Evolutionary conservation across 1,140 invertebrate species (phyloP).

Genomic region (Cyrtorhinus lividipennis): DNA sequence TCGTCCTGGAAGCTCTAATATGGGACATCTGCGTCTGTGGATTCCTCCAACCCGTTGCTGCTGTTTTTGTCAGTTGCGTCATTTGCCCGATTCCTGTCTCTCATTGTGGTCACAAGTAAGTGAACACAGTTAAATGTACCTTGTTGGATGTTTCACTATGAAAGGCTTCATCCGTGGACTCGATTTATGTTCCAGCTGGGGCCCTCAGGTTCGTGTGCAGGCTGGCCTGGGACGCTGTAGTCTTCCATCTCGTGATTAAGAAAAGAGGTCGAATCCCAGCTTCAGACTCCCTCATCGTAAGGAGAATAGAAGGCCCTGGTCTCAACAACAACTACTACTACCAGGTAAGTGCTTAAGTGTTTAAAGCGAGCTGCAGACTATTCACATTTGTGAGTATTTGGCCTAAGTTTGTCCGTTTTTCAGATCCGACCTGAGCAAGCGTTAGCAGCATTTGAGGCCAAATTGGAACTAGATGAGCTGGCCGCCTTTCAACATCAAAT

Average conservation of each 20-base stretch:
- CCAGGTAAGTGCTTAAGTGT: too few species aligned
- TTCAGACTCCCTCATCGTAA: constrained; percentile 77
- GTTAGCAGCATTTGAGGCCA: constrained; percentile 74
- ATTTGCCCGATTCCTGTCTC: constrained; percentile 62
- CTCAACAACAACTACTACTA: constrained; percentile 75
- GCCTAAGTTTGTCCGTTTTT: too few species aligned
- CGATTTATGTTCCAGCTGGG: constrained; percentile 45
- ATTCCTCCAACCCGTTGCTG: constrained; percentile 60
- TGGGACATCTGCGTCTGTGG: constrained; percentile 70
- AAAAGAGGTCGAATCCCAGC: constrained; percentile 73
- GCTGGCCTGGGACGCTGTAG: constrained; percentile 65
- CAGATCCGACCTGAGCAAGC: constrained; percentile 72
- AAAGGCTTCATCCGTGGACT: too few species aligned
- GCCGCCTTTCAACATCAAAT: constrained; percentile 59
- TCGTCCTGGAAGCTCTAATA: constrained; percentile 62
- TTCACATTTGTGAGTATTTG: too few species aligned
- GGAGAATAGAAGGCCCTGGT: constrained; percentile 78
- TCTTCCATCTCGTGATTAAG: constrained; percentile 78
- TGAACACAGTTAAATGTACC: too few species aligned
- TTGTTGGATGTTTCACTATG: too few species aligned
- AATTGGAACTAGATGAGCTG: constrained; percentile 74
- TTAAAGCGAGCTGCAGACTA: too few species aligned
- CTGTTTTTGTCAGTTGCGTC: constrained; percentile 56
- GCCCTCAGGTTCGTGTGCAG: constrained; percentile 57
- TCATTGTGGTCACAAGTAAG: constrained; percentile 53